Evolutionary conservation across 1,140 invertebrate species (phyloP).

Genomic region (Lepidurus packardi): DNA sequence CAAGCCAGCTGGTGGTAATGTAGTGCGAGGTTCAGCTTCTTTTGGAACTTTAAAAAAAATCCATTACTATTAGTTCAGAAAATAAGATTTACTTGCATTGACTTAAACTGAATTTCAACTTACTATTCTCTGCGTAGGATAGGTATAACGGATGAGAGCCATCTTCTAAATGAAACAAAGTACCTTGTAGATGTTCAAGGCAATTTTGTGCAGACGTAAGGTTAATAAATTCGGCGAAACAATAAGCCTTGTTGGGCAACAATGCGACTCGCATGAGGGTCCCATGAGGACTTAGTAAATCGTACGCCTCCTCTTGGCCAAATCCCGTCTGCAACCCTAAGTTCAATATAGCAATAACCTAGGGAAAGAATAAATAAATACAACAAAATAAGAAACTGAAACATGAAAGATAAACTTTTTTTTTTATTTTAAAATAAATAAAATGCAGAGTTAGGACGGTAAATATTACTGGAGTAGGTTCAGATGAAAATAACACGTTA

Average conservation of each 20-base stretch:
- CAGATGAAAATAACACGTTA: background rate
- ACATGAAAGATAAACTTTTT: too few relatives aligned
- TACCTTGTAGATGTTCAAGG: background rate
- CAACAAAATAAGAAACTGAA: too few relatives aligned
- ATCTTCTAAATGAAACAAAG: background rate
- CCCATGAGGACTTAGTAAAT: background rate
- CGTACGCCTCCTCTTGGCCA: background rate
- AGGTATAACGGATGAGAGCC: background rate
- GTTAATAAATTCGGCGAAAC: background rate
- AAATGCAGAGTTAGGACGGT: background rate
- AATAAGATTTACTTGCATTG: background rate
- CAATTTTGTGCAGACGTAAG: background rate
- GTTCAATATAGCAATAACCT: background rate
- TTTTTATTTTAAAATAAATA: background rate
- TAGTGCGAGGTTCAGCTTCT: background rate
- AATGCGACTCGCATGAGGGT: background rate
- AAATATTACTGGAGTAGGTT: background rate
- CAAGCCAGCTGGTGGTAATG: conserved; percentile 61
- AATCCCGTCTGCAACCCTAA: background rate
- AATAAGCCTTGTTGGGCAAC: background rate
- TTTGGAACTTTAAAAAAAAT: background rate
- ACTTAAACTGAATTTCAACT: background rate
- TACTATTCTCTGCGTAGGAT: background rate
- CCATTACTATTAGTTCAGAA: background rate
- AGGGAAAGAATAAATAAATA: background rate